Evolutionary conservation across 2,888 invertebrate species (phyloP).

Genomic region (Dicranocentrus wangi): DNA sequence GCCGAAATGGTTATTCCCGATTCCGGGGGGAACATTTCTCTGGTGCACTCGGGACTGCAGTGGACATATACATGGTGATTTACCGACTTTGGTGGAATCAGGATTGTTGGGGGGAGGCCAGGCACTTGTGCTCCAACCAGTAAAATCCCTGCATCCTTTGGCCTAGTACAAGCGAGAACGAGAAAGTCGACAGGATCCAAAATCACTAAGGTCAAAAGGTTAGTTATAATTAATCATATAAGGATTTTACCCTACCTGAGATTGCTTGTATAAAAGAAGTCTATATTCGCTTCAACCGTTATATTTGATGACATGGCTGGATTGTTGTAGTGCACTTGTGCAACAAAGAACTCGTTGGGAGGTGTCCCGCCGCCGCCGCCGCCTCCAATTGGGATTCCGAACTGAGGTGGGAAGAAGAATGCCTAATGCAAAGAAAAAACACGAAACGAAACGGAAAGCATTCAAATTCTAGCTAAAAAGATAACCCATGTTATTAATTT

Average conservation of each 20-base stretch:
- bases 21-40: conserved; percentile 29
- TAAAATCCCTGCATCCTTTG: too few species aligned
- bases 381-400: conserved; percentile 51
- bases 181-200: background rate
- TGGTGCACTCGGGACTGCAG: conserved; percentile 48
- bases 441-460: too few species aligned
- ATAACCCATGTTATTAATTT: background rate
- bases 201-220: too few species aligned
- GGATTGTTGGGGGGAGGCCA: too few species aligned
- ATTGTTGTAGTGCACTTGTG: conserved; percentile 61
- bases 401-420: conserved; percentile 46
- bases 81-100: too few species aligned
- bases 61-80: conserved; percentile 39
- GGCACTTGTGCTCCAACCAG: too few species aligned
- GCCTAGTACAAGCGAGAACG: too few species aligned
- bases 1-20: conserved; percentile 44
- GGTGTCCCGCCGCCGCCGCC: too few species aligned
- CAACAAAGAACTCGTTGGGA: conserved; percentile 36
- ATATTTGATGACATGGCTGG: background rate
- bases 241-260: too few species aligned
- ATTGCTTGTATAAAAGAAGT: too few species aligned
- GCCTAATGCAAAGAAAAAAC: conserved; percentile 20
- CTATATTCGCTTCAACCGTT: too few species aligned
- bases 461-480: background rate
- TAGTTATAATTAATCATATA: too few species aligned